A percentile compares a stretch with the other conserved stretches of the same genome.
Conservation (phyloP, 2,797 vertebrate species). For the Sternotherus odoratus region DNA sequence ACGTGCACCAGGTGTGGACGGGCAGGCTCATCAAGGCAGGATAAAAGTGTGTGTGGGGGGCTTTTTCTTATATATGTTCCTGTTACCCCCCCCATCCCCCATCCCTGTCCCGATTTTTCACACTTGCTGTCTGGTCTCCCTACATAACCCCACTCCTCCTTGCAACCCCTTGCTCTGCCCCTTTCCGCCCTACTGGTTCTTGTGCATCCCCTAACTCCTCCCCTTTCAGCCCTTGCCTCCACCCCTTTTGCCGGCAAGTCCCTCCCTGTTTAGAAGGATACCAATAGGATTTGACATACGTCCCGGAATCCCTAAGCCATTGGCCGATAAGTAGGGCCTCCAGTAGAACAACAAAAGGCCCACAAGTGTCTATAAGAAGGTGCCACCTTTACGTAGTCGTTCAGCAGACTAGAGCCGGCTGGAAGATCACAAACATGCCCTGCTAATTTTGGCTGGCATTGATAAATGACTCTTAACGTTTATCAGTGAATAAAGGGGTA, state of each 20-base stretch:
- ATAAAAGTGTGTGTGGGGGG: no score
- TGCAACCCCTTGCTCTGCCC: no score
- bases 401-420: fast-evolving
- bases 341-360: not conserved
- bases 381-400: not conserved
- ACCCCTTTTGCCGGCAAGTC: not conserved
- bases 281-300: not conserved
- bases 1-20: no score
- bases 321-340: not conserved
- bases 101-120: no score
- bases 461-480: not conserved
- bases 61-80: no score
- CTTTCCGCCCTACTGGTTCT: no score
- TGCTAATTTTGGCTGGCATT: not conserved
- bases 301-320: not conserved
- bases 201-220: not conserved
- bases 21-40: no score
- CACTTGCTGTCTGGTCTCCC: no score
- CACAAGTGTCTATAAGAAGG: not conserved
- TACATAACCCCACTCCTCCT: no score
- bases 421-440: not conserved
- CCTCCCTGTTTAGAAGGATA: not conserved
- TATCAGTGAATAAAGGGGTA: conserved; percentile 38
- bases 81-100: no score
- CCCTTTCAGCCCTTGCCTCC: not conserved